Conservation (phyloP, 2,888 invertebrate species). For the Ormyrus pomaceus region DNA sequence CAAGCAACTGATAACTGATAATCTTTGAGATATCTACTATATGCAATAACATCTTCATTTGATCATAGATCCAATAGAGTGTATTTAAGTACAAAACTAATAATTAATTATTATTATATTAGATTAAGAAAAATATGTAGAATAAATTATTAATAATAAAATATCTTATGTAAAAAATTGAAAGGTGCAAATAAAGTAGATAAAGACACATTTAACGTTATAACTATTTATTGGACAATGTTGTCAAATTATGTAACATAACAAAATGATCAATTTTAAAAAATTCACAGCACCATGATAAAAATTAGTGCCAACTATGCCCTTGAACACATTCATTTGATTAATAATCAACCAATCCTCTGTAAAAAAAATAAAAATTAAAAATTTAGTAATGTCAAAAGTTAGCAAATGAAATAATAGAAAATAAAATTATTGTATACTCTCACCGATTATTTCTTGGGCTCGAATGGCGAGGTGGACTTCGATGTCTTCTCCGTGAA, state of each 20-base stretch:
- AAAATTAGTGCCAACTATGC: slow-evolving; percentile 46
- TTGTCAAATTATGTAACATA: slow-evolving; percentile 52
- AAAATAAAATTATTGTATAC: slow-evolving; percentile 13
- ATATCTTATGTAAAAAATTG: not conserved
- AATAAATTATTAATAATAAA: not conserved
- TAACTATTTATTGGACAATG: slow-evolving; percentile 51
- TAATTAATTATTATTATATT: slow-evolving; percentile 6
- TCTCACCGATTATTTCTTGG: slow-evolving; percentile 69
- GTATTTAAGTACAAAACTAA: not conserved
- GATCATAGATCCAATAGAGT: not conserved
- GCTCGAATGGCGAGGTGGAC: slow-evolving; percentile 69
- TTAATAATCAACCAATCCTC: slow-evolving; percentile 73
- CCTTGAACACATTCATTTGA: slow-evolving; percentile 52
- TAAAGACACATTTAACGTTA: slow-evolving; percentile 32
- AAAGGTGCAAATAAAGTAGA: slow-evolving; percentile 18
- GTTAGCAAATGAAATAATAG: slow-evolving; percentile 20
- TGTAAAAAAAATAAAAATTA: slow-evolving; percentile 62
- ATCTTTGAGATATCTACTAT: not conserved
- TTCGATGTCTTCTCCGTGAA: slow-evolving; percentile 53
- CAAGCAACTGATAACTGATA: not conserved
- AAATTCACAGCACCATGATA: slow-evolving; percentile 52
- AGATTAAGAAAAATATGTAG: not conserved
- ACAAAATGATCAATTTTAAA: slow-evolving; percentile 40
- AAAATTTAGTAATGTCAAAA: not conserved
- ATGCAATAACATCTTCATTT: too few relatives aligned